Base-by-base conservation (phyloP, 2,113 vertebrate genomes). In the Chamaea fasciata region DNA sequence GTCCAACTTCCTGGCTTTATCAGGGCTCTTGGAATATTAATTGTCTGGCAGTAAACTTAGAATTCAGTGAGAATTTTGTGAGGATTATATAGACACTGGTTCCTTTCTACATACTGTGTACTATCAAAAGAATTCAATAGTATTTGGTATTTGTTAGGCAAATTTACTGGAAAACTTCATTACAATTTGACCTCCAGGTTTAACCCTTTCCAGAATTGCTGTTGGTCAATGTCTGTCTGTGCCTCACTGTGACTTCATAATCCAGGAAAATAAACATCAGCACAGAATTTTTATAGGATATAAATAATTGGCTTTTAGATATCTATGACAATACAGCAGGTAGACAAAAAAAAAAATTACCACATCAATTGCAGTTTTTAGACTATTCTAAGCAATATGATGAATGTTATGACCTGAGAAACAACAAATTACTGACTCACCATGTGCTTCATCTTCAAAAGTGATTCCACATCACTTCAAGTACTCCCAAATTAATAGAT, bases 381-480 rank as follows among this genome's bases (percentile, higher is more conserved):
- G 87, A 59, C 30, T 42, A 49, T 84, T 60, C 22, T 18, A 76
- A 78, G 68, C 8, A 73, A 17, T 64, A 42, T 46, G 52, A 49
- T 19, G 15, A 56, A 62, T 16, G 24, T 69, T 73, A 53, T 4
- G 4, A 83, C n/a, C 47, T 56, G 17, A 89, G 87, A 92, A 94
- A 70, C 75, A 91, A 91, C 6, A 11, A 28, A 28, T 63, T 85
- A 88, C 42, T 87, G 87, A 88, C 78, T 88, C 59, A 53, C 26
- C 13, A 4, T 68, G 37, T 84, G 62, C 37, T 83, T 53, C 47
- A 62, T 69, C 93, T 88, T 80, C 87, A 95, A 88, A 95, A 94
- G 47, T 92, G 44, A 90, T 68, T 93, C 89, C 88, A 89, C n/a
- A 63, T 90, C 56, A 97, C 88, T 81, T 64, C 33, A 67, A 87